These are phyloP conservation scores for Caenorhabditis briggsae DNA, from an alignment of 1,140 invertebrate species.

Conservation along the genomic window DNA sequence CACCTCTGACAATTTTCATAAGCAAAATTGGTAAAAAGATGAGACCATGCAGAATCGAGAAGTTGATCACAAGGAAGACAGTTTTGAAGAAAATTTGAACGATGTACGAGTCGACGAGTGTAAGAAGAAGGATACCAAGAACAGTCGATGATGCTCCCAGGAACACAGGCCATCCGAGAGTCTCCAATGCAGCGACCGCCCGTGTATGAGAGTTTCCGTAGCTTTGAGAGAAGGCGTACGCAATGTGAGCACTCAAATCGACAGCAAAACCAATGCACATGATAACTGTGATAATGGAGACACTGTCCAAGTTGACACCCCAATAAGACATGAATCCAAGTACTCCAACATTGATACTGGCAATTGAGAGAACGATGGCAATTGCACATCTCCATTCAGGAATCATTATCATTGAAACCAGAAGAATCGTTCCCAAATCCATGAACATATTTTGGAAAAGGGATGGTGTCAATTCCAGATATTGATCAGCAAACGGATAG, in stretches of 20 bases:
- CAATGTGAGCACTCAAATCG: constrained; percentile 90
- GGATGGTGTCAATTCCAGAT: constrained; percentile 78
- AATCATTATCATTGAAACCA: constrained; percentile 86
- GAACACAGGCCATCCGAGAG: constrained; percentile 86
- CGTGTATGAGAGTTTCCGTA: constrained; percentile 79
- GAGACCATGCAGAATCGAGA: constrained; percentile 85
- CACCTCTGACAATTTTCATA: constrained; percentile 78
- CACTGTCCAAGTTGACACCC: constrained; percentile 88
- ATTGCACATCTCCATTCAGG: constrained; percentile 84
- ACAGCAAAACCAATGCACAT: constrained; percentile 89
- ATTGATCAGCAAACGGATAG: constrained; percentile 77
- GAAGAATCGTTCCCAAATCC: constrained; percentile 86
- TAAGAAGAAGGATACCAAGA: constrained; percentile 75
- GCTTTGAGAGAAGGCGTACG: constrained; percentile 80
- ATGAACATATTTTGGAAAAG: constrained; percentile 86
- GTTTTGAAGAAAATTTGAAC: constrained; percentile 81
- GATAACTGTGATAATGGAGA: constrained; percentile 86
- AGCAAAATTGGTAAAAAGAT: constrained; percentile 85
- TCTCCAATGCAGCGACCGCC: constrained; percentile 84
- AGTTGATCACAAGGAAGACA: constrained; percentile 84
- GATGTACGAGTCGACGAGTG: constrained; percentile 76
- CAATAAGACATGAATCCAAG: constrained; percentile 87
- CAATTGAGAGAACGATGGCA: constrained; percentile 85
- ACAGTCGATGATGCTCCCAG: constrained; percentile 79
- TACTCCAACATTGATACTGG: constrained; percentile 85